Evolutionary conservation across 2,113 vertebrate genomes (phyloP).

Genomic region (Vidua chalybeata): DNA sequence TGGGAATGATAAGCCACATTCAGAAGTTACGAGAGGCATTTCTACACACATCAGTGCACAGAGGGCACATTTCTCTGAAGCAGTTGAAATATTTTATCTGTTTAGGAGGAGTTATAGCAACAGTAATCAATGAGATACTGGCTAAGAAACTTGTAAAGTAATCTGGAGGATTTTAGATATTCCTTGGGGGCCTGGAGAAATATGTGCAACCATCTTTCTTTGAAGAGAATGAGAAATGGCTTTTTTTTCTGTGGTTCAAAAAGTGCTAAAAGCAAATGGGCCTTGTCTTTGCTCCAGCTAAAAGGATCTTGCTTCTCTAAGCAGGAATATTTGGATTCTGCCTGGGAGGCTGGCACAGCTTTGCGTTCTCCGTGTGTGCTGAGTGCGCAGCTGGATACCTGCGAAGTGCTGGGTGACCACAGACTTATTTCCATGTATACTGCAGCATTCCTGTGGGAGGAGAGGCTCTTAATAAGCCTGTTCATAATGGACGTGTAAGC

Average conservation of each 20-base stretch:
- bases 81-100: neutral
- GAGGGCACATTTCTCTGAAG: neutral
- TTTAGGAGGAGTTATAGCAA: neutral
- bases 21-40: slow-evolving; percentile 36
- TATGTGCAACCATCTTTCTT: neutral
- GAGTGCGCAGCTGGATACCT: neutral
- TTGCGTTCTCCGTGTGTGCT: neutral
- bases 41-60: neutral
- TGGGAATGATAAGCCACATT: slow-evolving; percentile 25
- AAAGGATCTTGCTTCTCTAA: neutral
- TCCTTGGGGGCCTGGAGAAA: neutral
- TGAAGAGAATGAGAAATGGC: neutral
- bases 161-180: neutral
- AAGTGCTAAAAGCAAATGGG: neutral
- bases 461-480: slow-evolving; percentile 29
- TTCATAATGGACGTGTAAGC: slow-evolving; percentile 11
- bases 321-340: neutral
- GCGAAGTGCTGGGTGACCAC: neutral
- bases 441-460: slow-evolving; percentile 31
- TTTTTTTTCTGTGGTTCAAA: neutral
- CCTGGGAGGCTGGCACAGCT: neutral
- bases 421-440: slow-evolving; percentile 9
- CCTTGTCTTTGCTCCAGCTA: neutral
- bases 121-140: neutral
- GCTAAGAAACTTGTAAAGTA: neutral